These are phyloP conservation scores for Cheumatopsyche charites DNA, from an alignment of 1,140 invertebrate genomes.

Conservation along the genomic window DNA sequence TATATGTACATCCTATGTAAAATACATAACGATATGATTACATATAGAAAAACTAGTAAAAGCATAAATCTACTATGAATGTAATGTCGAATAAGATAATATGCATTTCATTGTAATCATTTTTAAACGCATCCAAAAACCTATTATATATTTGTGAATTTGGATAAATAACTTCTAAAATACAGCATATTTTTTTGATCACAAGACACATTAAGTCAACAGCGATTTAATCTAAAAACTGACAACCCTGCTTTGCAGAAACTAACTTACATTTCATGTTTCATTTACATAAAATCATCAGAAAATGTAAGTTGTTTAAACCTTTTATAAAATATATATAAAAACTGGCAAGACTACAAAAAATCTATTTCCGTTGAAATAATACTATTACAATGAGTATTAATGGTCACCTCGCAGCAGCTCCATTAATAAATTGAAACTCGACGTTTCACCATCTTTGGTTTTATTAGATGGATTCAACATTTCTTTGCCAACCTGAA, in stretches of 20 bases:
- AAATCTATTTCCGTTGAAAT: no score
- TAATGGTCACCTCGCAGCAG: conserved; percentile 89
- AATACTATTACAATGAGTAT: no score
- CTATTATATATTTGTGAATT: neutral
- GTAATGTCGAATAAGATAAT: neutral
- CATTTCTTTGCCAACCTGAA: conserved; percentile 90
- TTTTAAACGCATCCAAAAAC: conserved; percentile 19
- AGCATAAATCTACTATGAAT: neutral
- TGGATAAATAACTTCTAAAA: neutral
- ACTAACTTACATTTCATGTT: no score
- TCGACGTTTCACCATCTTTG: conserved; percentile 84
- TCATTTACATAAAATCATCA: no score
- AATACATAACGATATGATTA: conserved; percentile 4
- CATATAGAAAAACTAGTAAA: neutral
- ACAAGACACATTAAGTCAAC: conserved; percentile 1
- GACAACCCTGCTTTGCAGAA: conserved; percentile 7
- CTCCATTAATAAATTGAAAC: conserved; percentile 95
- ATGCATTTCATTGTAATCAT: neutral
- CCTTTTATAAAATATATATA: conserved; percentile 3
- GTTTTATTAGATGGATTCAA: conserved; percentile 79
- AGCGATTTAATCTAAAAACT: neutral
- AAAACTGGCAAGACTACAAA: conserved; percentile 10
- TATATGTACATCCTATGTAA: conserved; percentile 12
- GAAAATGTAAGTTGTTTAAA: no score
- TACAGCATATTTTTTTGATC: neutral